Evolutionary conservation across 30 jellyfish, hydroid and myxozoan species (phyloP).

Genomic region (Hydractinia symbiolongicarpus): DNA sequence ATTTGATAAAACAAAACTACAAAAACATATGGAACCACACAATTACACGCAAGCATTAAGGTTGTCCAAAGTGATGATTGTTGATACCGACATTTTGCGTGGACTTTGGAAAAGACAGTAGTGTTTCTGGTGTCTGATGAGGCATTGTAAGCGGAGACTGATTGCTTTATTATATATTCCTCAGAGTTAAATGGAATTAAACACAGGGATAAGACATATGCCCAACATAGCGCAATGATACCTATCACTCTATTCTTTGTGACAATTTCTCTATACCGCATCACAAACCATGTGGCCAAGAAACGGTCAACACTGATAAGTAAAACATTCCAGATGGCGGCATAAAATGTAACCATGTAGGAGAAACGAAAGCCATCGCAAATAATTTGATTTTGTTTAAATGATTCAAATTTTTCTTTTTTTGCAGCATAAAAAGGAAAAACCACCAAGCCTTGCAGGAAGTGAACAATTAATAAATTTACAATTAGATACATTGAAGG

Average conservation of each 20-base stretch:
- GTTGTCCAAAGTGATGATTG: constrained; percentile 23
- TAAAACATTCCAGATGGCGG: constrained; percentile 9
- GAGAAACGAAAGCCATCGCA: constrained; percentile 41
- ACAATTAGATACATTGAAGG: constrained; percentile 23
- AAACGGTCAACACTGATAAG: constrained; percentile 26
- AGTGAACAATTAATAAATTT: constrained; percentile 22
- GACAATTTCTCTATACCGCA: constrained; percentile 30
- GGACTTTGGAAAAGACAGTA: background rate
- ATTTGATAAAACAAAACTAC: background rate
- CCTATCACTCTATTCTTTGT: background rate
- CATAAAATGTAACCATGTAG: constrained; percentile 31
- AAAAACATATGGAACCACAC: constrained; percentile 23
- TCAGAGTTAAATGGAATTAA: constrained; percentile 18
- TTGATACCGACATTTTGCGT: constrained; percentile 7
- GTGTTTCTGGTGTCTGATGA: background rate
- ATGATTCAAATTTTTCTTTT: constrained; percentile 2
- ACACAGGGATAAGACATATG: constrained; percentile 11
- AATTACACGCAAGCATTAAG: constrained; percentile 21
- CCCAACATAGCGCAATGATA: constrained; percentile 5
- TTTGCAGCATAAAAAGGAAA: constrained; percentile 33
- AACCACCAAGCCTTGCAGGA: constrained; percentile 23
- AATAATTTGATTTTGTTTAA: background rate
- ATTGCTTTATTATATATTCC: background rate
- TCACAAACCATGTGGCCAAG: constrained; percentile 19
- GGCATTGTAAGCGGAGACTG: background rate